Evolutionary conservation across 1,140 invertebrate genomes (phyloP), one percentile per base, ranked within the genome.

Genomic region (Lerema accius): DNA sequence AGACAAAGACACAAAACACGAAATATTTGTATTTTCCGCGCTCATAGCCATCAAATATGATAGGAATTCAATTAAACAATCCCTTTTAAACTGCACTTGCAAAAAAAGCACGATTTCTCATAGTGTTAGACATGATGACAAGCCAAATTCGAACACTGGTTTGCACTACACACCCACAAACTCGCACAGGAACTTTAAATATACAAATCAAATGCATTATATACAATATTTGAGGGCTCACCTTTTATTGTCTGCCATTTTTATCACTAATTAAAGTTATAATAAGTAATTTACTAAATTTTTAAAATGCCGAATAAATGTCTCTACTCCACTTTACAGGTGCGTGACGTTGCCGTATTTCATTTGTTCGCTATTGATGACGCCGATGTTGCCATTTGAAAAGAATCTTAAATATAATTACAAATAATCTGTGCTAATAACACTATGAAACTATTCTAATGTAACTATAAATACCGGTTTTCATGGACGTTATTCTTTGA

Each of bases 161-260:
- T 78, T 23, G 14, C 23, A 56, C 19, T 45, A 45, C 23, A 43
- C 53, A 32, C 42, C 13, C 13, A 17, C 42, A 19, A 58, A 46
- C 42, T 58, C 32, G 6, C 13, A 13, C 6, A 7, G 2, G 9
- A 49, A 49, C 11, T 28, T 7, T 7, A 23, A 14, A 49, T 66
- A 50, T 46, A 55, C 53, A 28, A 63, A 32, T 51, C 50, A 63
- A 51, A 46, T 46, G 32, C 48, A 28, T 51, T 46, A 51, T 39
- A n/a, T 46, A 39, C 40, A 32, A 32, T 45, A 42, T 46, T 43
- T 43, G 28, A 65, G 49, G 40, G 79, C 86, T 89, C 80, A 93
- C 92, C 88, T 92, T 82, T 92, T 92, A 76, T 91, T 92, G 71
- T 92, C 92, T 80, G 91, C 92, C 92, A 92, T 93, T 84, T 75